Base-by-base conservation (phyloP, 2,888 invertebrate genomes). In the Gymnocheta viridis region DNA sequence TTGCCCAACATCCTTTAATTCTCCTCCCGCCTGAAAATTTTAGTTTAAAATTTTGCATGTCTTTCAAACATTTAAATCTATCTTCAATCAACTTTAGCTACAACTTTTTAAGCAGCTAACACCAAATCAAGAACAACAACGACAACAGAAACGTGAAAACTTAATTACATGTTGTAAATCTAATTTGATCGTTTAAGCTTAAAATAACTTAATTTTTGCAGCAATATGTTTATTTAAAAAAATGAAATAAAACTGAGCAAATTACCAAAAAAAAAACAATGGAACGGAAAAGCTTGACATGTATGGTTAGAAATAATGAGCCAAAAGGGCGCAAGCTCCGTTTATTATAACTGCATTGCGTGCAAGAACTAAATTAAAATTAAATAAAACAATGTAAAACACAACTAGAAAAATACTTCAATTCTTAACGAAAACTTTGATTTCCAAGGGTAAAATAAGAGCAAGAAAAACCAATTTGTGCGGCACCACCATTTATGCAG, bases 321-420 rank as follows among this genome's bases (percentile, higher is more conserved):
- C 6, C 6, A 44, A 72, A 29, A 24, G 70, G 44, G 35, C 5
- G 27, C 49, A 29, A 24, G 58, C 47, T 27, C 35, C 4, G 35
- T 56, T 79, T 49, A 69, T 81, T 78, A 78, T 44, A 81, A 78
- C 84, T 84, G 84, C 84, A 81, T 84, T 84, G 84, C 84, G 84
- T 84, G 84, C 44, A 47, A 73, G 69, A 84, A 84, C 77, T 81
- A 69, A 69, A 81, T 81, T 81, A 84, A 81, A 81, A 47, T 79
- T 19, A 32, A 66, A 47, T 79, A n/a, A 32, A 66, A 74, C 17
- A 51, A 54, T 14, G 27, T 1, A 38, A 38, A 54, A 69, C 27
- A 60, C 38, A 41, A 41, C 0, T 66, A 70, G 47, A 62, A 73
- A 69, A 49, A 41, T 58, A 58, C 4, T 54, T 72, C 54, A 77